Evolutionary conservation across 2,888 invertebrate species (phyloP).

Genomic region (Coleophora flavipennella): DNA sequence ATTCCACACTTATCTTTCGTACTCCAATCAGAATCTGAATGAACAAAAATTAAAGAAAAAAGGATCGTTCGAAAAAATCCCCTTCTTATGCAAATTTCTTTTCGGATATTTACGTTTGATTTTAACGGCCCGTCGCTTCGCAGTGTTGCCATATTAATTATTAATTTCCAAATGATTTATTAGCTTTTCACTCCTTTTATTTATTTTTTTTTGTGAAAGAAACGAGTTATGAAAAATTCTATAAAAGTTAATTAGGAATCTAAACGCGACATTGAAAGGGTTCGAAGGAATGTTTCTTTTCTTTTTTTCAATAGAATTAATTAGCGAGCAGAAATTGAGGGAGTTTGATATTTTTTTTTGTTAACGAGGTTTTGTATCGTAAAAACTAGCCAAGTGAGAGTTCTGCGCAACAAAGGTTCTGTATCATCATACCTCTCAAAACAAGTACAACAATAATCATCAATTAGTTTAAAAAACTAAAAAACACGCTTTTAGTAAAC

Average conservation of each 20-base stretch:
- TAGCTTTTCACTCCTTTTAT: constrained; percentile 33
- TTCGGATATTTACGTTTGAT: constrained; percentile 58
- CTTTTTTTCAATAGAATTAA: constrained; percentile 50
- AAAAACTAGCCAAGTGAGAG: too few species aligned
- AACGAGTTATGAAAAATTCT: constrained; percentile 49
- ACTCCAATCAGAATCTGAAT: constrained; percentile 37
- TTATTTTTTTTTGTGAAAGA: constrained; percentile 21
- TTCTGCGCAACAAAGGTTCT: too few species aligned
- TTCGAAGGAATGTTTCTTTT: constrained; percentile 22
- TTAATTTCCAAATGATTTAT: constrained; percentile 69
- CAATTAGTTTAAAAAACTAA: too few species aligned
- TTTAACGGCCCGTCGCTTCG: constrained; percentile 43
- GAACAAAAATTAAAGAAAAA: constrained; percentile 31
- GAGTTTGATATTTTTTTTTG: constrained; percentile 15
- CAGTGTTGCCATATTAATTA: constrained; percentile 54
- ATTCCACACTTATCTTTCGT: constrained; percentile 27
- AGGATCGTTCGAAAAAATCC: constrained; percentile 26
- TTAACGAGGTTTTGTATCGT: background rate
- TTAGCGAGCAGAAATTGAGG: constrained; percentile 31
- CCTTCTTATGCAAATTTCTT: constrained; percentile 59
- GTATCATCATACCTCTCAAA: too few species aligned
- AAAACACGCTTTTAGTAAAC: too few species aligned
- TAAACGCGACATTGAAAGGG: constrained; percentile 52
- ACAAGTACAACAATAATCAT: too few species aligned
- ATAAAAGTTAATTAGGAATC: constrained; percentile 50